phyloP scores from a whole-genome alignment of 2,113 vertebrate species.

The Spilogale gracilis region DNA sequence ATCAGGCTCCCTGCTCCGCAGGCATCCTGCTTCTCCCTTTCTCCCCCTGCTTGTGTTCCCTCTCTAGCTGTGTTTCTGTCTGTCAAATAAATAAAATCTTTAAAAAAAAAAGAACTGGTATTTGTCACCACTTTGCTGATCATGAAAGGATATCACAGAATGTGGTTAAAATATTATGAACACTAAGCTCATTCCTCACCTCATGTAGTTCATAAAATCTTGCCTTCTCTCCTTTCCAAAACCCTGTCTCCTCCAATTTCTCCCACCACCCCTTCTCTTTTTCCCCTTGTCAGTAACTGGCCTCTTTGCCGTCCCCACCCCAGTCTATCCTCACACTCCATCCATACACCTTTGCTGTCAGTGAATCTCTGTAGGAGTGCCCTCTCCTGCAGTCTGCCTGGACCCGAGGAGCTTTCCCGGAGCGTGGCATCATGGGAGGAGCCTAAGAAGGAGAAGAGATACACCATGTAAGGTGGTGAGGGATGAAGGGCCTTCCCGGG shows the following conservation, averaged over 20 bases:
- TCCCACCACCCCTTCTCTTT: neutral
- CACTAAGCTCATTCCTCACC: neutral
- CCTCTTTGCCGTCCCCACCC: neutral
- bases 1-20: no score
- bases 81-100: no score
- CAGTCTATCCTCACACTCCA: neutral
- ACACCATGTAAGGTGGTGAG: neutral
- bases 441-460: neutral
- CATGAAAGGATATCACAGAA: neutral
- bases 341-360: neutral
- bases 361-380: neutral
- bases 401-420: neutral
- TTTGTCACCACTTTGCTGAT: slow-evolving; percentile 4
- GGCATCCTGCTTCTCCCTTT: no score
- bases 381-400: neutral
- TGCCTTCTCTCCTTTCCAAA: neutral
- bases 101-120: neutral
- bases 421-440: neutral
- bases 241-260: neutral
- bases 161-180: neutral
- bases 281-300: neutral
- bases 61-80: no score
- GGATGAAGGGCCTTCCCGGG: neutral
- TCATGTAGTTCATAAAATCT: neutral
- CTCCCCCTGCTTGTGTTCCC: no score